A percentile compares a stretch with the other conserved stretches of the same genome.
These are phyloP conservation scores for Pararge aegeria DNA, from an alignment of 1,140 invertebrate species.

Conservation along the genomic window DNA sequence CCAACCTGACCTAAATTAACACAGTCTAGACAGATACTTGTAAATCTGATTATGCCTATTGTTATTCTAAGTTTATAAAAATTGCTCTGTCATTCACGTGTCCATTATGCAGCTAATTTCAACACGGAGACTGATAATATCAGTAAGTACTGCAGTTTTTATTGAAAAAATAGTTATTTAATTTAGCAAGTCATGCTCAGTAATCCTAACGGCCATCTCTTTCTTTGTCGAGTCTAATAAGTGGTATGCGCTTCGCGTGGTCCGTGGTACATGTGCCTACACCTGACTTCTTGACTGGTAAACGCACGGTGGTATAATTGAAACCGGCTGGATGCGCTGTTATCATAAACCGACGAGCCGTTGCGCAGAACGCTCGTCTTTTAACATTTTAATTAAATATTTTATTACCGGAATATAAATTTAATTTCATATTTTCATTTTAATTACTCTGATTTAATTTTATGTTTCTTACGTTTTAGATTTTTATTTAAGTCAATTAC, in stretches of 20 bases:
- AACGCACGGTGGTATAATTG: slow-evolving; percentile 41
- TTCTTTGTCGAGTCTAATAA: neutral
- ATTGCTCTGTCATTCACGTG: no score
- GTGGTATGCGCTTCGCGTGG: neutral
- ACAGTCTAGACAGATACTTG: no score
- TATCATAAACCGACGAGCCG: slow-evolving; percentile 48
- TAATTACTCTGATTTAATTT: slow-evolving; percentile 2
- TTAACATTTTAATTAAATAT: slow-evolving; percentile 1
- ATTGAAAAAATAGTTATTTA: neutral
- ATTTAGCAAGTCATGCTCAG: neutral
- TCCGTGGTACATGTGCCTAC: slow-evolving; percentile 14
- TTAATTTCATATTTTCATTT: slow-evolving; percentile 8
- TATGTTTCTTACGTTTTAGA: neutral
- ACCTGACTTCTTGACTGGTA: slow-evolving; percentile 28
- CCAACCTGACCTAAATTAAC: no score
- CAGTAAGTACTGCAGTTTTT: neutral
- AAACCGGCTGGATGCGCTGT: slow-evolving; percentile 34
- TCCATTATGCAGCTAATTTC: neutral
- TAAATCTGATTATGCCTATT: no score
- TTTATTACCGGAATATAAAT: slow-evolving; percentile 2
- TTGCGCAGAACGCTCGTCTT: slow-evolving; percentile 36
- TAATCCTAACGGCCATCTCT: neutral
- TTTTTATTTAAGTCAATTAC: neutral
- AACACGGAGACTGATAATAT: neutral
- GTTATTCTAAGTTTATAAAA: no score